Evolutionary conservation across 2,888 invertebrate species (phyloP).

Genomic region (Fragum fragum): DNA sequence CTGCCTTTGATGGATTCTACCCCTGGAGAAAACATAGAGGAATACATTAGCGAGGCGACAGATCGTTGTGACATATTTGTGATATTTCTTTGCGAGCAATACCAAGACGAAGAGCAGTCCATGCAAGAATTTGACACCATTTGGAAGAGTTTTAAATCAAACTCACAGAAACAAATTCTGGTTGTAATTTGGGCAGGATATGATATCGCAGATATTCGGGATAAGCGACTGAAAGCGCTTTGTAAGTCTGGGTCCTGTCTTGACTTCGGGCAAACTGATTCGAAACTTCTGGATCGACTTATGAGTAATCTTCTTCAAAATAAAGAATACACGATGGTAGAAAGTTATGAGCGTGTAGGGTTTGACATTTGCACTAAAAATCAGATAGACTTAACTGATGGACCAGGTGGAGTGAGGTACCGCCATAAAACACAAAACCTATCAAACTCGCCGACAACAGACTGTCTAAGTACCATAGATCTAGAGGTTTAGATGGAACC

Average conservation of each 20-base stretch:
- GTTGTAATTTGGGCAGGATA: conserved; percentile 9
- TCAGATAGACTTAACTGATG: no score
- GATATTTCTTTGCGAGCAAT: conserved; percentile 23
- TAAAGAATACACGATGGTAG: not conserved
- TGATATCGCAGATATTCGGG: not conserved
- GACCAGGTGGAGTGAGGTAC: no score
- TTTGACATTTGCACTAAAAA: not conserved
- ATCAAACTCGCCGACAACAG: no score
- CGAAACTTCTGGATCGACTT: not conserved
- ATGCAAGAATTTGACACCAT: conserved; percentile 23
- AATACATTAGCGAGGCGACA: not conserved
- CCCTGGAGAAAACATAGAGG: not conserved
- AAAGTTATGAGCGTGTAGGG: not conserved
- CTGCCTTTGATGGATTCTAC: conserved; percentile 5
- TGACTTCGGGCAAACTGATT: not conserved
- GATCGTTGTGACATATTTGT: not conserved
- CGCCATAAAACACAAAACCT: no score
- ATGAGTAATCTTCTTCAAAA: not conserved
- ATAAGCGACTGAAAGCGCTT: not conserved
- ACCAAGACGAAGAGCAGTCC: not conserved
- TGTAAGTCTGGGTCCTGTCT: not conserved
- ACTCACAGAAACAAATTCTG: conserved; percentile 10
- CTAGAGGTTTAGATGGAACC: no score
- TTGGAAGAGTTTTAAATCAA: conserved; percentile 21
- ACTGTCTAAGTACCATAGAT: no score